Percentiles rank a stretch among this genome's conserved stretches.
Conservation (phyloP, 2,113 vertebrate species). For the Pteruthius melanotis region DNA sequence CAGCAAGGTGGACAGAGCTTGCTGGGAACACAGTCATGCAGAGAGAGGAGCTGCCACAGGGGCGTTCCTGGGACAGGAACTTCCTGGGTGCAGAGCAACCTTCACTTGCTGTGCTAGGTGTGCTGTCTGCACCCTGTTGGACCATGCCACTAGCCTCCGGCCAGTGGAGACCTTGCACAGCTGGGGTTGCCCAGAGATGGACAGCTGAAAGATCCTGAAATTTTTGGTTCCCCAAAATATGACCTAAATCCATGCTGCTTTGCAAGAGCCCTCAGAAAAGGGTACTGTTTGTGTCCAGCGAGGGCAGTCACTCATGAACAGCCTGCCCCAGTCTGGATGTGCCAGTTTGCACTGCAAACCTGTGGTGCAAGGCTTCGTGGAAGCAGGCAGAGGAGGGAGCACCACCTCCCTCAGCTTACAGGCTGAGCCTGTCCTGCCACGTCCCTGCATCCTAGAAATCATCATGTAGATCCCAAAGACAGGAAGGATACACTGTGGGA, state of each 20-base stretch:
- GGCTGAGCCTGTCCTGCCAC: neutral
- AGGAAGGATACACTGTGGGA: too few species aligned
- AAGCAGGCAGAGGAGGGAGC: neutral
- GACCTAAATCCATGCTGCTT: neutral
- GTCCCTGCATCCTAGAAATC: rapidly evolving
- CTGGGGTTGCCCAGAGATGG: neutral
- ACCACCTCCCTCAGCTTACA: rapidly evolving
- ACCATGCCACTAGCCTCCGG: too few species aligned
- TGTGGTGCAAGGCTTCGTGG: rapidly evolving
- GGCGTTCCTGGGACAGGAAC: rapidly evolving
- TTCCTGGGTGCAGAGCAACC: neutral
- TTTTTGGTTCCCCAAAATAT: neutral
- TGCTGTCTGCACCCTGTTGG: neutral
- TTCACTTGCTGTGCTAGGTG: rapidly evolving
- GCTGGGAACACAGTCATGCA: neutral
- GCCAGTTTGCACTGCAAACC: neutral
- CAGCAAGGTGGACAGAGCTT: neutral
- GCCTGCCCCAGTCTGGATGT: rapidly evolving
- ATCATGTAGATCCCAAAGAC: rapidly evolving
- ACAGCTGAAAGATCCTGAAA: neutral
- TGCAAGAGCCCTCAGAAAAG: neutral
- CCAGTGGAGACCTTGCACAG: neutral
- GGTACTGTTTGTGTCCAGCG: neutral
- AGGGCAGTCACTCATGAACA: too few species aligned
- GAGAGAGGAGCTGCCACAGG: neutral